phyloP scores from a whole-genome alignment of 2,888 invertebrate genomes.

The Trichopria drosophilae region DNA sequence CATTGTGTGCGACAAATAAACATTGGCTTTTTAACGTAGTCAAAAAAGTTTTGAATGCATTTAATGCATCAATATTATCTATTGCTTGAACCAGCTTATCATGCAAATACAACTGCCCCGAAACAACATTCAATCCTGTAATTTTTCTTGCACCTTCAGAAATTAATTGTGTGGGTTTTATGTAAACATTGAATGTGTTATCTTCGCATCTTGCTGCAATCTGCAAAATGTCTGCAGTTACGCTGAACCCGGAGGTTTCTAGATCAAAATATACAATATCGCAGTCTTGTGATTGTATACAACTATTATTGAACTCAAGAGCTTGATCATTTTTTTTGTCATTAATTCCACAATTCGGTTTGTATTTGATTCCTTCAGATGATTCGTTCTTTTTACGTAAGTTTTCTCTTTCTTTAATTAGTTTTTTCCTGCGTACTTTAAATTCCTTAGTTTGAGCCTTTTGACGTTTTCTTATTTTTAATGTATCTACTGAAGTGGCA shows the following conservation, averaged over 20 bases:
- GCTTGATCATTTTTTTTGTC: neutral
- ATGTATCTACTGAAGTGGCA: constrained; percentile 2
- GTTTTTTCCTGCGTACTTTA: constrained; percentile 12
- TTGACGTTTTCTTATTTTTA: constrained; percentile 6
- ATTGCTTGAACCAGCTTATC: constrained; percentile 13
- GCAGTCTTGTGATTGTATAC: neutral
- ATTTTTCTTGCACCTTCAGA: constrained; percentile 3
- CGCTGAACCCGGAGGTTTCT: constrained; percentile 22
- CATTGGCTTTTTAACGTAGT: no score
- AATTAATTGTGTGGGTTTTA: constrained; percentile 17
- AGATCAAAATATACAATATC: constrained; percentile 25
- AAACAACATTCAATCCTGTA: constrained; percentile 11
- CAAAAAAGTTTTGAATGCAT: no score
- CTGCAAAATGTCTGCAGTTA: no score
- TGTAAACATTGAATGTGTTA: constrained; percentile 18
- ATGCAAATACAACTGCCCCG: constrained; percentile 15
- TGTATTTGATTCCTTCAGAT: constrained; percentile 16
- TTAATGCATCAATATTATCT: constrained; percentile 18
- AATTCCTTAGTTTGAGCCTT: constrained; percentile 4
- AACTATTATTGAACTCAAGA: neutral
- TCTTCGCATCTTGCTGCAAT: no score
- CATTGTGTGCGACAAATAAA: constrained; percentile 27
- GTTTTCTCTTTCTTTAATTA: constrained; percentile 12
- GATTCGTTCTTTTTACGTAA: constrained; percentile 21
- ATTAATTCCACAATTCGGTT: constrained; percentile 7